Evolutionary conservation across 2,113 vertebrate genomes (phyloP).

Genomic region (Strix uralensis): DNA sequence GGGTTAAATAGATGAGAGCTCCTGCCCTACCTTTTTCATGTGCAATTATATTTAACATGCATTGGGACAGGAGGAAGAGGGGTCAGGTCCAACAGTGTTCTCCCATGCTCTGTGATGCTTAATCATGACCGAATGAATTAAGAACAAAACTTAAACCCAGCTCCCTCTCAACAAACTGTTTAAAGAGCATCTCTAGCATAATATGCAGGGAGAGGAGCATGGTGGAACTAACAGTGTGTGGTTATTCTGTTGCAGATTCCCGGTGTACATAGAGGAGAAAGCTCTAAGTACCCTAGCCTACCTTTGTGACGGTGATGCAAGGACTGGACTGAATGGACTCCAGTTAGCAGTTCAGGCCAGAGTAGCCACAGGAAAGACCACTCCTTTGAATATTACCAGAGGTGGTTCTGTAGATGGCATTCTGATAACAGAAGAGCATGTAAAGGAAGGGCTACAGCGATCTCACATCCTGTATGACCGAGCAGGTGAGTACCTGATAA

Average conservation of each 20-base stretch:
- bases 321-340: conserved; percentile 87
- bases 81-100: neutral
- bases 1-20: neutral
- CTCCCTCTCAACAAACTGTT: neutral
- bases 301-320: conserved; percentile 93
- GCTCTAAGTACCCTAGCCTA: conserved; percentile 89
- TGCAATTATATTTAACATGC: neutral
- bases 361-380: conserved; percentile 58
- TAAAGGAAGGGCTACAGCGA: conserved; percentile 93
- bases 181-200: neutral
- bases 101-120: neutral
- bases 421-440: conserved; percentile 85
- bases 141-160: neutral
- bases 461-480: conserved; percentile 96
- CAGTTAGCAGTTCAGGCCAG: conserved; percentile 92
- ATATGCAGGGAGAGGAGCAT: neutral
- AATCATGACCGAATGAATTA: neutral
- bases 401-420: conserved; percentile 44
- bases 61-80: neutral
- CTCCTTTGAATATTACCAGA: neutral
- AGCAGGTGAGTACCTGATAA: conserved; percentile 80
- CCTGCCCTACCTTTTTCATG: neutral
- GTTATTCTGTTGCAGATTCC: conserved; percentile 73
- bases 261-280: conserved; percentile 85
- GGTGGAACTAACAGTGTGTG: neutral